phyloP scores from a whole-genome alignment of 2,888 invertebrate species.

The Coronaproctus castanopsis region DNA sequence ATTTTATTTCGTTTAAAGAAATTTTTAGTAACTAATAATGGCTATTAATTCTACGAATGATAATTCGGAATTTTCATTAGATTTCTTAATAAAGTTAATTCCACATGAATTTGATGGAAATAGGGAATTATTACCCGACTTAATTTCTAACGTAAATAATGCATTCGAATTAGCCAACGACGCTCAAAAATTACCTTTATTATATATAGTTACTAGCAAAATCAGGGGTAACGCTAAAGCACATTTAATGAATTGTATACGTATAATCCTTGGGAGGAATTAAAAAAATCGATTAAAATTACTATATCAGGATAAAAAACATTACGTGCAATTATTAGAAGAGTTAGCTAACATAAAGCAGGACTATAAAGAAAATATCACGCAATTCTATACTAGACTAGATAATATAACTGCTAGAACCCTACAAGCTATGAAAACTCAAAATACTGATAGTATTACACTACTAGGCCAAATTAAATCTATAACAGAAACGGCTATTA shows the following conservation, averaged over 20 bases:
- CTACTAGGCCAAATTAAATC: neutral
- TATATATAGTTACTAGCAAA: neutral
- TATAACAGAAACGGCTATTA: neutral
- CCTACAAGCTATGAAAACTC: neutral
- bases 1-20: no score
- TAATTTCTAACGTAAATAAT: neutral
- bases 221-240: neutral
- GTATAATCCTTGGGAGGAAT: conserved; percentile 4
- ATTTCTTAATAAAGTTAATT: no score
- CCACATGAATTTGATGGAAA: neutral
- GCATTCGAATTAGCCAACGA: neutral
- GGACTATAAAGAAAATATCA: conserved; percentile 6
- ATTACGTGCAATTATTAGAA: conserved; percentile 10
- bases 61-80: no score
- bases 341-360: conserved; percentile 9
- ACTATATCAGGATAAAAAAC: conserved; percentile 14
- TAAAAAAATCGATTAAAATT: conserved; percentile 10
- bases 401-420: neutral
- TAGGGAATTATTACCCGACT: neutral
- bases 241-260: neutral
- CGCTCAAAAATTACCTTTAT: neutral
- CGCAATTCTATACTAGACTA: conserved; percentile 4
- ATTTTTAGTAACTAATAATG: no score
- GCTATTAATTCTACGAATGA: no score
- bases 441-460: neutral